phyloP scores from a whole-genome alignment of 1,140 invertebrate species.

The Rhysida immarginata region DNA sequence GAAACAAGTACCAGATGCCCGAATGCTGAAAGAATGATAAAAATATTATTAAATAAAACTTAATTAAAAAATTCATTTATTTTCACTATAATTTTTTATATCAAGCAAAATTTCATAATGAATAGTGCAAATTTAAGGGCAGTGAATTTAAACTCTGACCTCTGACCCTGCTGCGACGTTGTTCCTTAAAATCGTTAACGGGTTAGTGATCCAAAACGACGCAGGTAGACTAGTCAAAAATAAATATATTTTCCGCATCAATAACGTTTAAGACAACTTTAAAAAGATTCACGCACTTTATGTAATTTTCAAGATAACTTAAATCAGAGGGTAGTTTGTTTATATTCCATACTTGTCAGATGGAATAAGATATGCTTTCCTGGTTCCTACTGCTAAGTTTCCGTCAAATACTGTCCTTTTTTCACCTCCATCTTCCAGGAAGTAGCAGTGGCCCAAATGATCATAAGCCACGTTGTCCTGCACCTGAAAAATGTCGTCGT shows the following conservation, averaged over 20 bases:
- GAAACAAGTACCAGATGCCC: constrained; percentile 18
- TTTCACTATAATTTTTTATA: not conserved
- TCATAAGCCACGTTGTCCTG: constrained; percentile 20
- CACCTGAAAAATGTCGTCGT: constrained; percentile 8
- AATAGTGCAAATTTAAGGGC: not conserved
- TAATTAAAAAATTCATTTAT: no score
- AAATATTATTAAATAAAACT: not conserved
- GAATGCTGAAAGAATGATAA: constrained; percentile 12
- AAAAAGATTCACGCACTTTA: no score
- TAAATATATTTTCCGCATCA: no score
- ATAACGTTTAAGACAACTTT: no score
- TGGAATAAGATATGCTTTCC: constrained; percentile 11
- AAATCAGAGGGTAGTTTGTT: no score
- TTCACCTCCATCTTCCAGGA: constrained; percentile 25
- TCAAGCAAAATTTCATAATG: not conserved
- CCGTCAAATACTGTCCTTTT: constrained; percentile 18
- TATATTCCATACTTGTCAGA: constrained; percentile 9
- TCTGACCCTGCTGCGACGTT: constrained; percentile 13
- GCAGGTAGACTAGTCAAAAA: not conserved
- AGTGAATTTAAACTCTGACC: no score
- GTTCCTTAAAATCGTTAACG: constrained; percentile 7
- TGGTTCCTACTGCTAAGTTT: constrained; percentile 20
- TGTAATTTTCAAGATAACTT: not conserved
- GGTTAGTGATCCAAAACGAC: constrained; percentile 12
- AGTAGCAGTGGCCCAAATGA: constrained; percentile 23